A percentile compares a stretch with the other conserved stretches of the same genome.
These are phyloP conservation scores for Chouioia cunea DNA, from an alignment of 2,888 invertebrate species.

Conservation along the genomic window DNA sequence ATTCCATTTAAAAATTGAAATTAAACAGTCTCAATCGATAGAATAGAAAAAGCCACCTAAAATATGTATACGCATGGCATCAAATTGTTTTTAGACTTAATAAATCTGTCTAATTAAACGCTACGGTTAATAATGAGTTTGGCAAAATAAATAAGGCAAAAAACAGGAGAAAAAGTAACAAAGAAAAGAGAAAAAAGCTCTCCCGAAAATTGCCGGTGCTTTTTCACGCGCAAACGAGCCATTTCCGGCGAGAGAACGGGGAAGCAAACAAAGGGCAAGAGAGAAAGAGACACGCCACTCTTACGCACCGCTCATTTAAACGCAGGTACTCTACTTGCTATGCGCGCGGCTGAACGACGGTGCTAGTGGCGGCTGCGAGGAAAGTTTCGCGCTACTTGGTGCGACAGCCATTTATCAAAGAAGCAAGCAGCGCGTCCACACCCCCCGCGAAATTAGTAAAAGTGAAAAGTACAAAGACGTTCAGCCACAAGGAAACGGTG, in stretches of 20 bases:
- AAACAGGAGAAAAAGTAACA: too few species aligned
- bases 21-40: too few species aligned
- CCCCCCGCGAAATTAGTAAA: slow-evolving; percentile 61
- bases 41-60: too few species aligned
- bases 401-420: slow-evolving; percentile 40
- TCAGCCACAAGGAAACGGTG: slow-evolving; percentile 42
- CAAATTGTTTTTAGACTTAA: too few species aligned
- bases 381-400: not conserved
- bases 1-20: too few species aligned
- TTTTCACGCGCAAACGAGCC: slow-evolving; percentile 29
- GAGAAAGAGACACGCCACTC: not conserved
- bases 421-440: slow-evolving; percentile 1
- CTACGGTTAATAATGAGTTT: too few species aligned
- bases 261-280: slow-evolving; percentile 7
- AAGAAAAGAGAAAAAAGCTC: not conserved
- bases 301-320: slow-evolving; percentile 25
- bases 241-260: slow-evolving; percentile 5
- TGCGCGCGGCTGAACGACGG: slow-evolving; percentile 7
- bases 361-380: slow-evolving; percentile 3
- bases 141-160: too few species aligned
- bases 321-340: slow-evolving; percentile 10
- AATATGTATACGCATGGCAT: too few species aligned
- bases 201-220: slow-evolving; percentile 11
- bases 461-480: slow-evolving; percentile 65
- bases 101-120: too few species aligned